Evolutionary conservation across 37 sponge, comb jelly and placozoan genomes (phyloP).

Genomic region (Lycopodina hypogea): DNA sequence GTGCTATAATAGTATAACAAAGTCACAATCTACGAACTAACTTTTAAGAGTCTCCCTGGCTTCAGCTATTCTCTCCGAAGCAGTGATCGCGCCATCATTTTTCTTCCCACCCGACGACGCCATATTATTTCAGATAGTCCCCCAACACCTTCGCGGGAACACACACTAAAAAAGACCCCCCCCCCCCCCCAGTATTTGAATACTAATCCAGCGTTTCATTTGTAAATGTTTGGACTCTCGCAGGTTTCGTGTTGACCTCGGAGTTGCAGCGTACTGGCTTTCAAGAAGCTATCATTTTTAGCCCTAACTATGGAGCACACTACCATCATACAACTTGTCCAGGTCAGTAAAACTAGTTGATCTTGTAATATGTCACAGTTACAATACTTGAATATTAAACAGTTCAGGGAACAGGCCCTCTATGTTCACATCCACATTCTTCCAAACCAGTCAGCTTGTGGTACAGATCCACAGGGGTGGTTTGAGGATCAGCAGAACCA

Average conservation of each 20-base stretch:
- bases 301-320: neutral
- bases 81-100: constrained; percentile 4
- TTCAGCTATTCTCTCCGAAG: constrained; percentile 44
- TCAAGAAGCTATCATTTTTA: too few species aligned
- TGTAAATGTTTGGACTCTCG: too few species aligned
- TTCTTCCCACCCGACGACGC: neutral
- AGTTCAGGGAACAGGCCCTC: neutral
- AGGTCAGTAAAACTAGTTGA: neutral
- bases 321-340: neutral
- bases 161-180: too few species aligned
- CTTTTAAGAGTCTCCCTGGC: constrained; percentile 70
- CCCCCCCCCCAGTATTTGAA: too few species aligned
- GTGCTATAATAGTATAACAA: too few species aligned
- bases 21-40: constrained; percentile 5
- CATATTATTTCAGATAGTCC: neutral
- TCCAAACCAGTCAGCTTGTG: neutral
- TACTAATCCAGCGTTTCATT: too few species aligned
- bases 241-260: too few species aligned
- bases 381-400: neutral
- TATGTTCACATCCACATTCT: neutral
- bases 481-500: constrained; percentile 21
- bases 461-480: constrained; percentile 15
- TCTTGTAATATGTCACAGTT: neutral
- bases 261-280: too few species aligned
- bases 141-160: too few species aligned